Percentiles rank a stretch among this genome's conserved stretches.
phyloP scores from a whole-genome alignment of 2,888 invertebrate genomes.

The Deilephila elpenor region DNA sequence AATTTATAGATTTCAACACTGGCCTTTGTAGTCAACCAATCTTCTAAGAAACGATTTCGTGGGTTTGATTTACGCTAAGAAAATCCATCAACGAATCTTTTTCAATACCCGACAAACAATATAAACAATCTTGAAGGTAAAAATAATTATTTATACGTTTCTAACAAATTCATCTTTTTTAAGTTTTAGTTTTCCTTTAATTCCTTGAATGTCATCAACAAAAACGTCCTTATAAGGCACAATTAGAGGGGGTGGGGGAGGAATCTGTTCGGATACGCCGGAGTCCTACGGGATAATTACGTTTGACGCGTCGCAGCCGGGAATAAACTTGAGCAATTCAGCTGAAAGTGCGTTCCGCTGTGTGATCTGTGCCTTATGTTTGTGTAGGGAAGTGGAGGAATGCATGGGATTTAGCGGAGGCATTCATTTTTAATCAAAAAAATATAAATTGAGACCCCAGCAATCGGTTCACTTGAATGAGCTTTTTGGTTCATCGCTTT shows the following conservation, averaged over 20 bases:
- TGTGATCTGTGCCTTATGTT: constrained; percentile 60
- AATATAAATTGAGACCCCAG: too few relatives aligned
- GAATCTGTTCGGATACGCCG: constrained; percentile 16
- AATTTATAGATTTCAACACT: not conserved
- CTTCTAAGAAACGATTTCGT: not conserved
- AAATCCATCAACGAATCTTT: too few relatives aligned
- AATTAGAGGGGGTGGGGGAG: not conserved
- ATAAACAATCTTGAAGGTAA: too few relatives aligned
- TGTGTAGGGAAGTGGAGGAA: not conserved
- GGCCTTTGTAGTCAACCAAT: not conserved
- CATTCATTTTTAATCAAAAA: too few relatives aligned
- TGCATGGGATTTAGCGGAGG: not conserved
- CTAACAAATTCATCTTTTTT: not conserved
- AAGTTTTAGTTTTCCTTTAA: not conserved
- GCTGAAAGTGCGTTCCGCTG: constrained; percentile 63
- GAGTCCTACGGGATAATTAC: constrained; percentile 56
- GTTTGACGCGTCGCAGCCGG: constrained; percentile 48
- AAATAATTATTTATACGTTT: too few relatives aligned
- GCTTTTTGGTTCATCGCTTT: too few relatives aligned
- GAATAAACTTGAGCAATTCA: constrained; percentile 60
- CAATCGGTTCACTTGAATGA: too few relatives aligned
- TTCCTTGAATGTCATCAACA: not conserved
- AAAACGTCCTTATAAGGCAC: not conserved
- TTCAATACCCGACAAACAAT: too few relatives aligned
- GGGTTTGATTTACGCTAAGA: too few relatives aligned